A percentile compares a stretch with the other conserved stretches of the same genome.
Conservation (phyloP, 2,113 vertebrate species). For the Polypterus bichir region DNA sequence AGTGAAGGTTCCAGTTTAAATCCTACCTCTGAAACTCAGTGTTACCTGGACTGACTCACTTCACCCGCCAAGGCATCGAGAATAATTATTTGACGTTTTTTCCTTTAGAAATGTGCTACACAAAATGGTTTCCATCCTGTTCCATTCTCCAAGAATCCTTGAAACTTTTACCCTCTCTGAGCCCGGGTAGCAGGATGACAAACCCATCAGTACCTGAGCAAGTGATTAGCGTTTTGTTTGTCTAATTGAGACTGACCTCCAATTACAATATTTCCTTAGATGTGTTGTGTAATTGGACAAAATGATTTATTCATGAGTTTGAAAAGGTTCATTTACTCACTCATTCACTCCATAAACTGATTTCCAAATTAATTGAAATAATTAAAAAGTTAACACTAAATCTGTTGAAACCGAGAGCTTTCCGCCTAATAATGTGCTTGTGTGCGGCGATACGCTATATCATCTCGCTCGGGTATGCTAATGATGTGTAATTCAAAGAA, state of each 20-base stretch:
- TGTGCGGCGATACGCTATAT: not conserved
- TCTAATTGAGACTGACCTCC: constrained; percentile 19
- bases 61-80: too few species aligned
- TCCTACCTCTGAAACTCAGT: too few species aligned
- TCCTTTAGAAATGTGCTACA: too few species aligned
- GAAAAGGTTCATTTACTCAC: constrained; percentile 25
- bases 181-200: too few species aligned
- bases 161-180: too few species aligned
- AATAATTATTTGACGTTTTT: too few species aligned
- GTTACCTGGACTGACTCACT: too few species aligned
- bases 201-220: too few species aligned
- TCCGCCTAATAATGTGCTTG: constrained; percentile 21
- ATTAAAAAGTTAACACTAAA: constrained; percentile 28
- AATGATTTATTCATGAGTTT: constrained; percentile 28
- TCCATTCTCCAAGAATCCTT: too few species aligned
- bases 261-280: constrained; percentile 29
- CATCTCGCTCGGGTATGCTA: not conserved
- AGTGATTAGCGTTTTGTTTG: too few species aligned
- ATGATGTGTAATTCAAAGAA: not conserved
- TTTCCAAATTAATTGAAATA: constrained; percentile 25
- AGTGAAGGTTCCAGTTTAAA: too few species aligned
- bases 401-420: constrained; percentile 19
- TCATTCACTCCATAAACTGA: constrained; percentile 30
- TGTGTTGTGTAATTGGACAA: constrained; percentile 24
- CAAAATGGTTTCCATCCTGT: too few species aligned